Percentiles rank a stretch among this genome's conserved stretches.
phyloP scores from a whole-genome alignment of 2,113 vertebrate genomes.

The Octodon degus region DNA sequence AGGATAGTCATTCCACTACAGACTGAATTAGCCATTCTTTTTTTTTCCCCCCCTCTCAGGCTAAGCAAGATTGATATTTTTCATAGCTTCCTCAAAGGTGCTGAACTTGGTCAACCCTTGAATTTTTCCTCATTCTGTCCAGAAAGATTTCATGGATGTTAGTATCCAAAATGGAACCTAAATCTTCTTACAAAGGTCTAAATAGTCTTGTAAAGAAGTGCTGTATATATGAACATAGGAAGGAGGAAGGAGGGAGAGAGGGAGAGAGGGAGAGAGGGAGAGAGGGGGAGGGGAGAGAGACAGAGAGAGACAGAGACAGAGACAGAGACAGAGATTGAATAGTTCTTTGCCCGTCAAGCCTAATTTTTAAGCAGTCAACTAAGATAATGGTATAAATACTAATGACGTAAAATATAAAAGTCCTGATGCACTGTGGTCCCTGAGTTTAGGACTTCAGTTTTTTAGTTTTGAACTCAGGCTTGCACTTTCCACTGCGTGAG shows the following conservation, averaged over 20 bases:
- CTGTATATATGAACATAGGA: background rate
- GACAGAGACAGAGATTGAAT: background rate
- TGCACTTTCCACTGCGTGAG: background rate
- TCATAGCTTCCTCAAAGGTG: background rate
- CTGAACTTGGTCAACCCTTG: background rate
- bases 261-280: too few relatives aligned
- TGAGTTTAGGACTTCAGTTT: background rate
- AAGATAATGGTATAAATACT: background rate
- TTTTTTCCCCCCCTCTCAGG: background rate
- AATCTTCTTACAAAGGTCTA: background rate
- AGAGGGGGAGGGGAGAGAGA: background rate
- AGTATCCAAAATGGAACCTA: background rate
- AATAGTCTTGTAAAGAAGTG: background rate
- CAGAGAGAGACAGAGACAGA: background rate
- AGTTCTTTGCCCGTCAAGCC: background rate
- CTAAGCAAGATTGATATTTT: background rate
- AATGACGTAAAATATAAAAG: background rate
- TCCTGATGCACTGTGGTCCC: background rate
- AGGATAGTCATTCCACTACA: background rate
- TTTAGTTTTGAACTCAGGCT: background rate
- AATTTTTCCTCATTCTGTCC: background rate
- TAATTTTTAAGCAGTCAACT: background rate
- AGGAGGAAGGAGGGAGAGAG: background rate
- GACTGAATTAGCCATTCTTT: background rate
- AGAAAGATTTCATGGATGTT: background rate